Percentiles rank a stretch among this genome's conserved stretches.
Evolutionary conservation across 2,797 vertebrate genomes (phyloP).

Genomic region (Centropyge bicolor): DNA sequence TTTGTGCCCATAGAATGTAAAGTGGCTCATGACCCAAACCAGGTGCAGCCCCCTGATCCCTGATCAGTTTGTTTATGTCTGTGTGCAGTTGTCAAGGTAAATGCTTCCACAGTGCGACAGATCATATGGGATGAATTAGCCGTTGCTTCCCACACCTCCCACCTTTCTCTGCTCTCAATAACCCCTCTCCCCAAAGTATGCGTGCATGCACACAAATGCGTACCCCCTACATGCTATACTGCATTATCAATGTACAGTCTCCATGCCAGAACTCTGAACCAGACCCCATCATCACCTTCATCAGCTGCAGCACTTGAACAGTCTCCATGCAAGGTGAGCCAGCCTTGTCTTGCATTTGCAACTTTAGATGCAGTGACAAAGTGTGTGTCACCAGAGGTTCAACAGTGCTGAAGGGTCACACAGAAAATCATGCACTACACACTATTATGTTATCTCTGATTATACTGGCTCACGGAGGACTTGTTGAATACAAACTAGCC

Average conservation of each 20-base stretch:
- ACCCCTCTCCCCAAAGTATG: constrained; percentile 1
- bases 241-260: constrained; percentile 4
- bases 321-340: constrained; percentile 39
- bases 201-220: constrained; percentile 2
- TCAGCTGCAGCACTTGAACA: constrained; percentile 30
- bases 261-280: background rate
- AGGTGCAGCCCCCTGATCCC: constrained; percentile 22
- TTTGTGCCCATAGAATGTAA: constrained; percentile 3
- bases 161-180: constrained; percentile 17
- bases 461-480: background rate
- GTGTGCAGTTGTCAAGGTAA: constrained; percentile 50
- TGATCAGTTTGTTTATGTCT: constrained; percentile 15
- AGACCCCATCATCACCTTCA: constrained; percentile 12
- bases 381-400: background rate
- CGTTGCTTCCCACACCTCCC: constrained; percentile 27
- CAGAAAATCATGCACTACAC: constrained; percentile 12
- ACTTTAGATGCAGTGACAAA: background rate
- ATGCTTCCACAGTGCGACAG: constrained; percentile 29
- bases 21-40: constrained; percentile 10
- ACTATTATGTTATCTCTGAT: constrained; percentile 24
- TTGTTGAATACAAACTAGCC: too few species aligned
- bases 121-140: constrained; percentile 53
- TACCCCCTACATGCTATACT: background rate
- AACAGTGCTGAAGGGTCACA: background rate
- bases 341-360: constrained; percentile 12